A percentile compares a stretch with the other conserved stretches of the same genome.
Conservation (phyloP, 2,113 vertebrate species). For the Sigmodon hispidus region DNA sequence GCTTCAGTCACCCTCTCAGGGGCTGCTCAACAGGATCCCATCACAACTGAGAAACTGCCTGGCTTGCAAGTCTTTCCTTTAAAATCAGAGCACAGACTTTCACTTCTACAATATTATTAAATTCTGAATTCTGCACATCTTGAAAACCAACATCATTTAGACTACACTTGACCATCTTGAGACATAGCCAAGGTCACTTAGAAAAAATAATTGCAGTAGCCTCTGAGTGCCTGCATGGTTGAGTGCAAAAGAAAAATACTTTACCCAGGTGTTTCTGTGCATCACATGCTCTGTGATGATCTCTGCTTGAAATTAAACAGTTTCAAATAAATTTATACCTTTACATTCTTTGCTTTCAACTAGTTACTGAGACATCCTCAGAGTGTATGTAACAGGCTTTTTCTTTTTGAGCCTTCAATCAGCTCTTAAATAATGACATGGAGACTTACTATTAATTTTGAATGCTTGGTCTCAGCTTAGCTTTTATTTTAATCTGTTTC, state of each 20-base stretch:
- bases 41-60: neutral
- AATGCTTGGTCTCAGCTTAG: no score
- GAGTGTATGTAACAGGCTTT: no score
- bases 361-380: neutral
- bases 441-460: no score
- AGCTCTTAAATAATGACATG: no score
- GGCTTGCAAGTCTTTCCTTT: neutral
- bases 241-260: neutral
- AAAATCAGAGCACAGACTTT: neutral
- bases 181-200: neutral
- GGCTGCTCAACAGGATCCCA: neutral
- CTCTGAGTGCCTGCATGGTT: neutral
- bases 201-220: neutral
- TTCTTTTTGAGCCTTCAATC: no score
- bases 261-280: neutral
- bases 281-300: neutral
- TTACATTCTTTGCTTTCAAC: neutral
- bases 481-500: no score
- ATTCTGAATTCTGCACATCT: neutral
- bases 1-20: neutral
- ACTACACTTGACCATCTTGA: neutral
- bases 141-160: neutral
- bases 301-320: neutral
- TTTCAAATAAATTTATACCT: neutral
- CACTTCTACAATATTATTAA: neutral